Conservation (phyloP, 2,113 vertebrate species). For the Nanorana parkeri region DNA sequence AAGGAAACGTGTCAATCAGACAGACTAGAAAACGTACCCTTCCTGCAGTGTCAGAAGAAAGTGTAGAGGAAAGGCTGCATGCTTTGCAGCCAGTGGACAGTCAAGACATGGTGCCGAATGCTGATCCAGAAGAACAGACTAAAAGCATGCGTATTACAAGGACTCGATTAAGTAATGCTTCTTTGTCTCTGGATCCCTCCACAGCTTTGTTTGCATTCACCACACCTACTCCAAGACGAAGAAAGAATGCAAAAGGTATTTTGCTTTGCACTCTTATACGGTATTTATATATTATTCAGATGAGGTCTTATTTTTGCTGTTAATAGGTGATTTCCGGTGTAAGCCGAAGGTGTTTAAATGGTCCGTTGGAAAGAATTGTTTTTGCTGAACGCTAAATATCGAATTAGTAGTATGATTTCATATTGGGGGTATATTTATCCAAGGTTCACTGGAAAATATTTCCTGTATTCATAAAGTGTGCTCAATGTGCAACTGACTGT, state of each 20-base stretch:
- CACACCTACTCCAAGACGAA: conserved; percentile 72
- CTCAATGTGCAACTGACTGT: too few species aligned
- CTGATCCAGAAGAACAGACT: neutral
- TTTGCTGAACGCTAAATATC: neutral
- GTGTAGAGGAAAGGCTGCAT: conserved; percentile 45
- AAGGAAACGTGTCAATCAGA: conserved; percentile 46
- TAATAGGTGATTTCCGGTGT: neutral
- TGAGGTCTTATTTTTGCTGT: neutral
- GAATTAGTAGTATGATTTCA: neutral
- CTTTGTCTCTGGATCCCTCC: conserved; percentile 50
- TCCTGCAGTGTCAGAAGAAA: conserved; percentile 15
- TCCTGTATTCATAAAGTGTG: too few species aligned
- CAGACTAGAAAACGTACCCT: conserved; percentile 60
- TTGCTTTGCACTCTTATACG: conserved; percentile 24
- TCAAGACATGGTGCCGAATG: conserved; percentile 19
- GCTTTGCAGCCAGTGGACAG: conserved; percentile 18
- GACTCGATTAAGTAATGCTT: conserved; percentile 64
- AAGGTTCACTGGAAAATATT: too few species aligned
- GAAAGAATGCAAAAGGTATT: conserved; percentile 81
- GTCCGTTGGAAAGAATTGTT: too few species aligned
- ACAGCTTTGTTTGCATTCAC: conserved; percentile 76
- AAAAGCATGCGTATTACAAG: conserved; percentile 61
- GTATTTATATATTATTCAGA: too few species aligned
- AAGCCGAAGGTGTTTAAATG: neutral
- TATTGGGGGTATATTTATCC: too few species aligned